Percentiles rank a stretch among this genome's conserved stretches.
phyloP scores from a whole-genome alignment of 1,140 invertebrate genomes.

The Heterodera schachtii region DNA sequence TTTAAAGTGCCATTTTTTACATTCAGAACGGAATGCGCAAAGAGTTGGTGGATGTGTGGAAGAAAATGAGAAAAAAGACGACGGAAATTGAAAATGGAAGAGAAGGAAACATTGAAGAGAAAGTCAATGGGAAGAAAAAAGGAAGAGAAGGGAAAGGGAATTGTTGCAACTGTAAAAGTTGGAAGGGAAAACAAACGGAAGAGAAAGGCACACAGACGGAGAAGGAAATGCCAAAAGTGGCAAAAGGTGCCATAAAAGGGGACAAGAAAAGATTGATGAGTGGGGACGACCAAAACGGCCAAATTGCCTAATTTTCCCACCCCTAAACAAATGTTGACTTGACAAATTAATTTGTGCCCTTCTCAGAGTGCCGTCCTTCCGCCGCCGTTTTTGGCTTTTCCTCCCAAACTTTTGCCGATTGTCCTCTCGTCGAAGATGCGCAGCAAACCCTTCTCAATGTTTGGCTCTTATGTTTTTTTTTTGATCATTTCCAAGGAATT shows the following conservation, averaged over 20 bases:
- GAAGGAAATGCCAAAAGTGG: background rate
- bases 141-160: background rate
- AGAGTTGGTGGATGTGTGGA: constrained; percentile 13
- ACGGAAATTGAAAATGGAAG: background rate
- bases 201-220: constrained; percentile 9
- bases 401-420: background rate
- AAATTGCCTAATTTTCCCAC: too few relatives aligned
- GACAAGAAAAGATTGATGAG: too few relatives aligned
- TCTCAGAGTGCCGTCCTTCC: background rate
- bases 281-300: too few relatives aligned
- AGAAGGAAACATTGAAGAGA: background rate
- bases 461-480: background rate
- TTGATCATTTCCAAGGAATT: background rate
- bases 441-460: background rate
- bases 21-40: constrained; percentile 14
- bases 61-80: background rate
- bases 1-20: background rate
- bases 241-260: background rate
- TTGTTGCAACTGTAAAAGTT: background rate
- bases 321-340: background rate
- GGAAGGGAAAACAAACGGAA: background rate
- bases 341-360: background rate
- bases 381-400: background rate
- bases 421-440: background rate
- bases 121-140: background rate